These are phyloP conservation scores for Sphaerophoria rueppellii DNA, from an alignment of 2,888 invertebrate species.

Conservation along the genomic window DNA sequence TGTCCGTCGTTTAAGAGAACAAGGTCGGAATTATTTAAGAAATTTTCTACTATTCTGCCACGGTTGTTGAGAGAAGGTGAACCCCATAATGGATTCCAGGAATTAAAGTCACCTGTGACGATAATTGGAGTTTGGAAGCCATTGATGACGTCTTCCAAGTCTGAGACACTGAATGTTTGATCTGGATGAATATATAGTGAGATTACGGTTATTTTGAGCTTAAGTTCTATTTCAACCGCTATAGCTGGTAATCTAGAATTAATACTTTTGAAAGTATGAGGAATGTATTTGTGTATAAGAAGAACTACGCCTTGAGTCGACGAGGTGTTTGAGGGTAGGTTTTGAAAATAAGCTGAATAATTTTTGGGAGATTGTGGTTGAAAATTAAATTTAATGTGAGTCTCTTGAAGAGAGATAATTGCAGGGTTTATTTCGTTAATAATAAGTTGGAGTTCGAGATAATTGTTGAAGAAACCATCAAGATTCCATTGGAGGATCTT, in stretches of 20 bases:
- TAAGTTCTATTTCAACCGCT: conserved; percentile 7
- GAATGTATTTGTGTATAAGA: no score
- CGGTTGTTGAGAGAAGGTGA: conserved; percentile 36
- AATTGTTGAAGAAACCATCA: conserved; percentile 27
- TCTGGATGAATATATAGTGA: conserved; percentile 14
- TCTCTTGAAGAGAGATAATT: conserved; percentile 45
- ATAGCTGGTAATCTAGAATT: conserved; percentile 10
- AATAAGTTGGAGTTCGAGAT: conserved; percentile 10
- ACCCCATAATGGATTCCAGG: conserved; percentile 50
- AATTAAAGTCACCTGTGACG: conserved; percentile 25
- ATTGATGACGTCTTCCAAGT: conserved; percentile 14
- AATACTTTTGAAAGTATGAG: not conserved
- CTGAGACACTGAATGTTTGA: not conserved
- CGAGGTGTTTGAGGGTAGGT: not conserved
- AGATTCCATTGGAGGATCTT: conserved; percentile 20
- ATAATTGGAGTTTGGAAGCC: conserved; percentile 18
- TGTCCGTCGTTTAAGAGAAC: conserved; percentile 45
- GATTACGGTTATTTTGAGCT: conserved; percentile 25
- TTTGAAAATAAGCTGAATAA: conserved; percentile 8
- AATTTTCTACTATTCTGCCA: conserved; percentile 36
- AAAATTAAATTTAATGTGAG: conserved; percentile 34
- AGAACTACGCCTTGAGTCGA: conserved; percentile 1
- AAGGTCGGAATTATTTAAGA: conserved; percentile 33
- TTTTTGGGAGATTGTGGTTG: conserved; percentile 22
- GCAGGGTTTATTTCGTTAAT: conserved; percentile 30